Conservation (phyloP, 2,888 invertebrate genomes). For the Cephus nigrinus region DNA sequence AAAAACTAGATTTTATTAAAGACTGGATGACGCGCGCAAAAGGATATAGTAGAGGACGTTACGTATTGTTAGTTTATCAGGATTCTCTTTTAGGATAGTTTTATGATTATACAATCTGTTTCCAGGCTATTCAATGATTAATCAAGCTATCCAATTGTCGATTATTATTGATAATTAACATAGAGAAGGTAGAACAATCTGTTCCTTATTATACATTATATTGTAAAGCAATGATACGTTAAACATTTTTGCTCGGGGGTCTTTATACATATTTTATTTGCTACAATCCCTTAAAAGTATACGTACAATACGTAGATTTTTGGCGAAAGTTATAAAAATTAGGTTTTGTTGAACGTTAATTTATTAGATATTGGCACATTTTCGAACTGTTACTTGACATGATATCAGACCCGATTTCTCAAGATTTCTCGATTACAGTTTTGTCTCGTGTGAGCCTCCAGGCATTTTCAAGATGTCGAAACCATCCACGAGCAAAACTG, state of each 20-base stretch:
- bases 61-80: not conserved
- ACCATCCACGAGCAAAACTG: no score
- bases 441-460: no score
- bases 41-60: not conserved
- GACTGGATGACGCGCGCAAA: not conserved
- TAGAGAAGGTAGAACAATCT: not conserved
- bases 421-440: no score
- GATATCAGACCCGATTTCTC: no score
- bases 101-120: not conserved
- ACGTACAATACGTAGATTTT: not conserved
- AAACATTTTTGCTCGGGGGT: not conserved
- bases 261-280: not conserved
- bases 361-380: no score
- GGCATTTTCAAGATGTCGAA: no score
- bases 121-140: not conserved
- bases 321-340: not conserved
- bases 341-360: not conserved
- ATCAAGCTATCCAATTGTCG: not conserved
- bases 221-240: not conserved
- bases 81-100: not conserved
- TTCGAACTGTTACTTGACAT: no score
- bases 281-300: not conserved
- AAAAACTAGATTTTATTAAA: conserved; percentile 26
- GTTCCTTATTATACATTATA: not conserved
- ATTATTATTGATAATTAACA: not conserved